Evolutionary conservation across 2,797 vertebrate genomes (phyloP), one percentile per base, ranked within the genome.

Genomic region (Lutjanus campechanus): DNA sequence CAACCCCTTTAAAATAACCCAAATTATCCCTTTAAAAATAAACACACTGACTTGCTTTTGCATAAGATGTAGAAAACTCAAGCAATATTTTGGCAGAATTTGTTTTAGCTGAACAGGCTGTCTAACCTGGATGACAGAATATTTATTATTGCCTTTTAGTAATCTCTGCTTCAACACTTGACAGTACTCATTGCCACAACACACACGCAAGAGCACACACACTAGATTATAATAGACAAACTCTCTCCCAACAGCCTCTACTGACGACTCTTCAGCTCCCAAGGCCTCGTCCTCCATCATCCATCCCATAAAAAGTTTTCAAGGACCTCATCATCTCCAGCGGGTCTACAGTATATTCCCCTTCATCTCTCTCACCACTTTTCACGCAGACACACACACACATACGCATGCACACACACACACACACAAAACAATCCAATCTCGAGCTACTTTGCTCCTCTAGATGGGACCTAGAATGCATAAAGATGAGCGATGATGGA

Each of bases 401-500:
- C 65, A 71, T 71, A 65, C 71, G 69, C 56, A 69, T 56, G 68
- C 65, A 69, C 66, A 69, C 78, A 77, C 81, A 74, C 67, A 64
- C 71, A 82, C 72, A 84, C 68, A 76, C 72, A 70, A 2, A 59
- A 41, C 69, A 78, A 91, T 91, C 73, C 83, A 85, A 88, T 90
- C 89, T 86, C 63, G 51, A 83, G 76, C 66, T 77, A 70, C 82
- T 86, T 76, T 64, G 74, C 70, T 84, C 65, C 65, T 71, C 67
- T 66, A 62, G 80, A 84, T 68, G 79, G 56, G 81, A 53, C 66
- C 75, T 51, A 44, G 58, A 71, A 73, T 87, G 84, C 83, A 92
- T 93, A 92, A 92, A 93, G 77, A 89, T 93, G 92, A 94, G 88
- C 4, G 60, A 93, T 89, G 89, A 89, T 82, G 67, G 60, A 67